Evolutionary conservation across 2,113 vertebrate species (phyloP), one percentile per base, ranked within the genome.

Genomic region (Gnathonemus echidnorhynchus): DNA sequence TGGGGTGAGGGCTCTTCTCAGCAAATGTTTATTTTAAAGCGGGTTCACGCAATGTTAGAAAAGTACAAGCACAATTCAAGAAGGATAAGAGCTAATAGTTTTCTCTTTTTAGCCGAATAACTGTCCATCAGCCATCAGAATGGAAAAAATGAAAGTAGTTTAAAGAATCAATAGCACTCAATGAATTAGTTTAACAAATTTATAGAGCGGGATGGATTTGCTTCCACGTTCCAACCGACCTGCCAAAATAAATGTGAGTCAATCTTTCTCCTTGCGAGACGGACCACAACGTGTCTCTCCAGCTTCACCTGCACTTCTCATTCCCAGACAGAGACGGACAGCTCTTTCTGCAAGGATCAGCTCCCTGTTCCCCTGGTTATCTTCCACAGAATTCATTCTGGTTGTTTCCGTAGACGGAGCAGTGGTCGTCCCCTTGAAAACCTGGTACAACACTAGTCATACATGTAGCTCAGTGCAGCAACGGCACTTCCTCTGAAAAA

Each of bases 161-260:
- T 45, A 89, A 89, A 80, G 86, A 93, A 95, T 96, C 95, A 94
- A 95, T 94, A 90, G 88, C 19, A 91, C 89, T 35, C 49, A 92
- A 95, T 95, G 92, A 90, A 96, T 95, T 52, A 74, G 92, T 93
- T 91, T 92, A 94, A 94, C 93, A 91, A 86, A 89, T 83, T 58
- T 91, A 91, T 91, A 92, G 89, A 92, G 91, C 87, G 89, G 91
- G 88, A 90, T 86, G 17, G 93, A 94, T 94, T 93, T 91, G 92
- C 94, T 94, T 96, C 94, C 93, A 93, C 92, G 93, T 94, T 93
- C 91, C 92, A 91, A 91, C 92, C 92, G 92, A 93, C 92, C 91
- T 94, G 95, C 95, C 95, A 94, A 92, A 92, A 89, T 90, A 92
- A 92, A 93, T 94, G 94, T 89, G 50, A 88, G 89, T 95, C 93